Conservation (phyloP, 2,797 vertebrate species). For the Pseudomugil gertrudae region DNA sequence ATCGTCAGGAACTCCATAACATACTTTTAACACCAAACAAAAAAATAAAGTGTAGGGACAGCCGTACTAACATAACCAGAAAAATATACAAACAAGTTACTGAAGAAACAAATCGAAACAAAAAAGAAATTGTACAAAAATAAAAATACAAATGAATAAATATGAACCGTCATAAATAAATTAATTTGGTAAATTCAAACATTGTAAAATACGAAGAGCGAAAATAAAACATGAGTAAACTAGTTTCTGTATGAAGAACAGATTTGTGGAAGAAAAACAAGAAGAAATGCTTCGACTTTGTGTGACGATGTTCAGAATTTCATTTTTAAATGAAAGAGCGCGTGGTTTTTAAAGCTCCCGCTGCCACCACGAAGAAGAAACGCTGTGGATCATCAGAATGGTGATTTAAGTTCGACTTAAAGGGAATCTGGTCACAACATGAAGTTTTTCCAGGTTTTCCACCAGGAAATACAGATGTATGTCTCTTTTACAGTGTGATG, state of each 20-base stretch:
- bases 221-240: conserved; percentile 64
- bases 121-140: conserved; percentile 72
- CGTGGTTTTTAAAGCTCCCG: conserved; percentile 41
- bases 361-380: conserved; percentile 24
- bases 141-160: conserved; percentile 82
- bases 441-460: conserved; percentile 8
- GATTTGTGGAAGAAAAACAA: conserved; percentile 39
- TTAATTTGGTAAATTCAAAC: conserved; percentile 80
- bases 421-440: conserved; percentile 19
- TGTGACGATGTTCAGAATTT: conserved; percentile 11
- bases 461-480: conserved; percentile 33
- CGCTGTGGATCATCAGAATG: conserved; percentile 5
- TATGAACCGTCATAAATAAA: conserved; percentile 81
- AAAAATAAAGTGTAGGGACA: conserved; percentile 31
- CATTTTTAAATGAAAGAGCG: conserved; percentile 14
- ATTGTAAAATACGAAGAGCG: conserved; percentile 61
- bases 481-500: conserved; percentile 48
- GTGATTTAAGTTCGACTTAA: conserved; percentile 14
- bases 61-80: conserved; percentile 50
- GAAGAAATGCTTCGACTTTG: conserved; percentile 39
- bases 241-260: conserved; percentile 60
- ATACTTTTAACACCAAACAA: conserved; percentile 2
- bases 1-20: conserved; percentile 23
- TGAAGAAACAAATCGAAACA: conserved; percentile 40
- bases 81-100: conserved; percentile 51